Conservation (phyloP, 1,140 invertebrate genomes). For the Elymnias hypermnestra region DNA sequence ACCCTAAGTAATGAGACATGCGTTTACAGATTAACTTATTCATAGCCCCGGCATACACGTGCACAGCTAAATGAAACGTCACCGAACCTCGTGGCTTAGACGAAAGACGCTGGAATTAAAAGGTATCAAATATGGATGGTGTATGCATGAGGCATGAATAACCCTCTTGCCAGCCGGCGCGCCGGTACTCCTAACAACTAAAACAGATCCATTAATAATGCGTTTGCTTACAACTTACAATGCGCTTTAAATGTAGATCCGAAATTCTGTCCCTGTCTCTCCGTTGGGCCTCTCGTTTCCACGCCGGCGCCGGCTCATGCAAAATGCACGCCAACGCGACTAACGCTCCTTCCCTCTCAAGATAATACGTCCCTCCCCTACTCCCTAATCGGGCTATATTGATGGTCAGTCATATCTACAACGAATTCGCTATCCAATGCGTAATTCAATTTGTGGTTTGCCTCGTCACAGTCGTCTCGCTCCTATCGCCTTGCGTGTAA, state of each 20-base stretch:
- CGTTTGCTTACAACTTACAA: slow-evolving; percentile 74
- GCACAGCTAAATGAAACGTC: slow-evolving; percentile 42
- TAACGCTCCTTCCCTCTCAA: slow-evolving; percentile 57
- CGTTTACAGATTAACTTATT: slow-evolving; percentile 27
- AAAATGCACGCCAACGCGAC: slow-evolving; percentile 62
- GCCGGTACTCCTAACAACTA: slow-evolving; percentile 64
- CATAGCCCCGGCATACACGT: slow-evolving; percentile 27
- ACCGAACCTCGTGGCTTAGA: slow-evolving; percentile 36
- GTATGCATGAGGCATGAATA: slow-evolving; percentile 69
- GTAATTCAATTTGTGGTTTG: slow-evolving; percentile 6
- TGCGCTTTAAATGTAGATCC: slow-evolving; percentile 74
- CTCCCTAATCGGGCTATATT: slow-evolving; percentile 31
- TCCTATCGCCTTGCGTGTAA: neutral
- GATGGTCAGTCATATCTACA: slow-evolving; percentile 29
- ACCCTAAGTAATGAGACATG: slow-evolving; percentile 3
- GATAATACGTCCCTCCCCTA: slow-evolving; percentile 46
- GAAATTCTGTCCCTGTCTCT: slow-evolving; percentile 38
- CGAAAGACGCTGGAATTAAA: slow-evolving; percentile 71
- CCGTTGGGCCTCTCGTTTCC: slow-evolving; percentile 31
- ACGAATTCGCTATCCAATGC: slow-evolving; percentile 22
- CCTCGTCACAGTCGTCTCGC: neutral
- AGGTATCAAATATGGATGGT: slow-evolving; percentile 73
- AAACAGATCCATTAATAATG: slow-evolving; percentile 74
- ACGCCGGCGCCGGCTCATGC: slow-evolving; percentile 56
- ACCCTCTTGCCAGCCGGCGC: slow-evolving; percentile 56